These are phyloP conservation scores for Scatophagus argus DNA, from an alignment of 2,113 vertebrate species.

Conservation along the genomic window DNA sequence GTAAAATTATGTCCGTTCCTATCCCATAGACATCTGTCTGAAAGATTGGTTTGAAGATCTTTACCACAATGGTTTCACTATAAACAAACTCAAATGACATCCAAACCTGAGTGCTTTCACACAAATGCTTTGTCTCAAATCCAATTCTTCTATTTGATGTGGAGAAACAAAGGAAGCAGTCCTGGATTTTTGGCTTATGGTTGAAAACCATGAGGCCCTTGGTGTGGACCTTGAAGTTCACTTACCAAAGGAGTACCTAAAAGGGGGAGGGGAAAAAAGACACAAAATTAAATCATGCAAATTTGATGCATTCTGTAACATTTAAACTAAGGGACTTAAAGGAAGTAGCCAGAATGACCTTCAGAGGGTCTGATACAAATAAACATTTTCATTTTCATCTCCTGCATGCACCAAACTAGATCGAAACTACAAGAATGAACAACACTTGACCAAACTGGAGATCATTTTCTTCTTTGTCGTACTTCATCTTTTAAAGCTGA, in stretches of 20 bases:
- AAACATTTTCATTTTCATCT: too few relatives aligned
- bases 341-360: neutral
- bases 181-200: neutral
- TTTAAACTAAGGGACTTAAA: neutral
- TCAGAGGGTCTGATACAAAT: too few relatives aligned
- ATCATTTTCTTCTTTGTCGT: too few relatives aligned
- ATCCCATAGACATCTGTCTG: neutral
- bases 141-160: neutral
- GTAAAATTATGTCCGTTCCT: too few relatives aligned
- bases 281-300: neutral
- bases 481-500: neutral
- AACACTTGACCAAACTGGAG: too few relatives aligned
- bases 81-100: neutral
- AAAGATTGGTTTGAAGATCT: neutral
- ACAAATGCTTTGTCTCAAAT: conserved; percentile 22
- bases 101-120: conserved; percentile 22
- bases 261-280: conserved; percentile 19
- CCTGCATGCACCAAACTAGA: too few relatives aligned
- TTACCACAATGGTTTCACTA: neutral
- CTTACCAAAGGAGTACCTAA: conserved; percentile 86
- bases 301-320: neutral
- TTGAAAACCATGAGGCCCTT: neutral
- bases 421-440: too few relatives aligned
- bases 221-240: conserved; percentile 28
- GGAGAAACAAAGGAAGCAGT: neutral